phyloP scores from a whole-genome alignment of 2,888 invertebrate genomes.

The Scrobipalpa costella region DNA sequence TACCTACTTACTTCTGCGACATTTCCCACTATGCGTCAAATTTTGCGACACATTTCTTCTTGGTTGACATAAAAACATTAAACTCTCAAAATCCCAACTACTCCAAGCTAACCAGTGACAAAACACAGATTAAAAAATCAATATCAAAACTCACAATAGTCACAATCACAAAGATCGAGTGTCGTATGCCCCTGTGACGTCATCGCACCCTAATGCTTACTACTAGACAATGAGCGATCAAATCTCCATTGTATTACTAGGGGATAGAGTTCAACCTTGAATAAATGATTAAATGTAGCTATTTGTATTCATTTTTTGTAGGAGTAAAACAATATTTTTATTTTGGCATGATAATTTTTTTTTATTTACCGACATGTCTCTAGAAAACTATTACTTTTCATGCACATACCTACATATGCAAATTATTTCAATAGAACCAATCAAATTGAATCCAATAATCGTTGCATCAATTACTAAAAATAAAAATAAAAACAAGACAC shows the following conservation, averaged over 20 bases:
- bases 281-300: neutral
- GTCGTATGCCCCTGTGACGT: slow-evolving; percentile 29
- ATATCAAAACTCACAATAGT: neutral
- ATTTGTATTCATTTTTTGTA: neutral
- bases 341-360: too few relatives aligned
- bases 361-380: too few relatives aligned
- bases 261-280: neutral
- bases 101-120: neutral
- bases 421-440: neutral
- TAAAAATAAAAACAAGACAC: neutral
- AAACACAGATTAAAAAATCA: slow-evolving; percentile 24
- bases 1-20: too few relatives aligned
- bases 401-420: too few relatives aligned
- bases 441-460: too few relatives aligned
- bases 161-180: neutral
- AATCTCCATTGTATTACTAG: neutral
- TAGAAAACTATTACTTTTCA: too few relatives aligned
- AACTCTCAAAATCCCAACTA: neutral
- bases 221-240: slow-evolving; percentile 28
- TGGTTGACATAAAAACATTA: too few relatives aligned
- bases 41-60: too few relatives aligned
- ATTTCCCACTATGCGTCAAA: too few relatives aligned
- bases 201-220: slow-evolving; percentile 34
- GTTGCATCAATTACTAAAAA: neutral
- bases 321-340: neutral